These are phyloP conservation scores for Dasyurus viverrinus DNA, from an alignment of 2,113 vertebrate genomes.

Conservation along the genomic window DNA sequence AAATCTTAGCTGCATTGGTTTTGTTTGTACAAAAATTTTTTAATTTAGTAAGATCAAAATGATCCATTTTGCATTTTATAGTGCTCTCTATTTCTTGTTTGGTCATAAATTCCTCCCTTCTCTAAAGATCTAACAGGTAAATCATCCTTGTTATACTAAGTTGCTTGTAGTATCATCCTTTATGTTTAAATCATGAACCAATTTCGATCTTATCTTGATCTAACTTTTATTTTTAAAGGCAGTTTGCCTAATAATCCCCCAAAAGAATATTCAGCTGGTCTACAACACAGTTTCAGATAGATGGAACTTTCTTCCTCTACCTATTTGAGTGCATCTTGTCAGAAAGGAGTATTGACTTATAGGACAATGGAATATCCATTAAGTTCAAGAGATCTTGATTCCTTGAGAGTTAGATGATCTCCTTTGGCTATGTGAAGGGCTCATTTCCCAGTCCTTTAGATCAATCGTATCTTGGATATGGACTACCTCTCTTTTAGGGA, in stretches of 20 bases:
- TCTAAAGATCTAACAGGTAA: no score
- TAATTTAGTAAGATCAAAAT: no score
- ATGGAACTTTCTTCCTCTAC: background rate
- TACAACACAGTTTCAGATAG: background rate
- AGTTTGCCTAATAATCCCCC: background rate
- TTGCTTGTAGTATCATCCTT: no score
- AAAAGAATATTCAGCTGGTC: background rate
- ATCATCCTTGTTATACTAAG: no score
- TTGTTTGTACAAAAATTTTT: no score
- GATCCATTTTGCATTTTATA: no score
- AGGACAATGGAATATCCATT: background rate
- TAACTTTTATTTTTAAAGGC: background rate
- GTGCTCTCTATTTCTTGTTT: no score
- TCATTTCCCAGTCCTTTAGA: background rate
- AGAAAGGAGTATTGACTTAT: background rate
- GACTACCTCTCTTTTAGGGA: background rate
- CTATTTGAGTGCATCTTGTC: background rate
- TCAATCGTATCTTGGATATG: background rate
- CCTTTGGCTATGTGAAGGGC: background rate
- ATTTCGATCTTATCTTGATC: no score
- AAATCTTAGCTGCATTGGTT: no score
- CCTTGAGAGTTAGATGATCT: background rate
- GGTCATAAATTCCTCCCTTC: no score
- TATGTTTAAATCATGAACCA: no score
- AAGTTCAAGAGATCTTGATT: background rate